Conservation (phyloP, 2,888 invertebrate species). For the Cheilosia vernalis region DNA sequence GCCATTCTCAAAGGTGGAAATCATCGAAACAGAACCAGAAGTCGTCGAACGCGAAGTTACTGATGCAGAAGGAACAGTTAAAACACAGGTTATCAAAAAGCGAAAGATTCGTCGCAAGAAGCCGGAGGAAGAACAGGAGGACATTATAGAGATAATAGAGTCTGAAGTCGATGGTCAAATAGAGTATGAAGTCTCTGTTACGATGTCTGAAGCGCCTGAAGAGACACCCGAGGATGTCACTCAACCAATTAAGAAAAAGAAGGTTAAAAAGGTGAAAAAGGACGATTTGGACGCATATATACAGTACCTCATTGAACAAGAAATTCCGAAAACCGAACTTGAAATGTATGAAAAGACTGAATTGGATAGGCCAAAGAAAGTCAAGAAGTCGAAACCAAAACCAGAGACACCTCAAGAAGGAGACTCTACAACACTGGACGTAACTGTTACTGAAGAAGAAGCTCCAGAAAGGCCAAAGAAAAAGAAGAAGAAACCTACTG, state of each 20-base stretch:
- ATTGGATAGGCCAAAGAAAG: slow-evolving; percentile 80
- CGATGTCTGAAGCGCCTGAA: slow-evolving; percentile 80
- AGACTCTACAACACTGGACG: slow-evolving; percentile 77
- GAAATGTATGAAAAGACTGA: slow-evolving; percentile 83
- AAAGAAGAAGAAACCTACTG: slow-evolving; percentile 74
- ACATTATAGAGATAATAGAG: slow-evolving; percentile 83
- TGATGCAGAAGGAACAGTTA: slow-evolving; percentile 77
- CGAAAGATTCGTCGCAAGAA: slow-evolving; percentile 81
- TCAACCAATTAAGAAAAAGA: slow-evolving; percentile 78
- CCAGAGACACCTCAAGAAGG: slow-evolving; percentile 68
- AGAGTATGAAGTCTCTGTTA: slow-evolving; percentile 83
- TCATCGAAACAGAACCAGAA: slow-evolving; percentile 78
- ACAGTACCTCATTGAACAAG: slow-evolving; percentile 81
- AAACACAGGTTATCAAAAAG: slow-evolving; percentile 80
- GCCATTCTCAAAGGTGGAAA: slow-evolving; percentile 78
- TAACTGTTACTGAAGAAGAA: slow-evolving; percentile 78
- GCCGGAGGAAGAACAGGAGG: slow-evolving; percentile 82
- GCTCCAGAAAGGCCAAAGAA: slow-evolving; percentile 71
- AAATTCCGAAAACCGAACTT: slow-evolving; percentile 82
- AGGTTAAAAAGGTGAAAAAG: slow-evolving; percentile 79
- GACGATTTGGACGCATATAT: slow-evolving; percentile 82
- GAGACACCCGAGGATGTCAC: slow-evolving; percentile 48
- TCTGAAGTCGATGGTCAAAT: slow-evolving; percentile 82
- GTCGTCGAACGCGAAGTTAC: slow-evolving; percentile 76
- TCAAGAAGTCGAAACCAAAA: slow-evolving; percentile 78